Percentiles rank a stretch among this genome's conserved stretches.
Conservation (phyloP, 2,113 vertebrate species). For the Irena cyanogastra region DNA sequence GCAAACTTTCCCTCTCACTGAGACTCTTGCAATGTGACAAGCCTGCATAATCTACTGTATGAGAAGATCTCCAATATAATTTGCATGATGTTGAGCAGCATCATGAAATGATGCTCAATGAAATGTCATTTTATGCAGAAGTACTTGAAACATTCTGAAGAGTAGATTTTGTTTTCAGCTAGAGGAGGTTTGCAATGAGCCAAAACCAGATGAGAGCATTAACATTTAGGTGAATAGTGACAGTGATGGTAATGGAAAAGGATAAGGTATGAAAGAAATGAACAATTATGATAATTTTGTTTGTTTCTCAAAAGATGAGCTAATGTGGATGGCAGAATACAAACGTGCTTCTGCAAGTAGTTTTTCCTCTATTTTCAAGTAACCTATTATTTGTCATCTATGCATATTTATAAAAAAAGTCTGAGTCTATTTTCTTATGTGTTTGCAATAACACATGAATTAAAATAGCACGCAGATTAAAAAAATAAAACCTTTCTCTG, state of each 20-base stretch:
- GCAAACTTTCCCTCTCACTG: background rate
- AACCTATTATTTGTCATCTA: background rate
- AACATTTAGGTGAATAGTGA: background rate
- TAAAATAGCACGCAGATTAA: background rate
- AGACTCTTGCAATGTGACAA: background rate
- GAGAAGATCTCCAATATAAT: background rate
- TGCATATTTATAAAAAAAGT: background rate
- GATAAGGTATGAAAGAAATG: background rate
- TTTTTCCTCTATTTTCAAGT: background rate
- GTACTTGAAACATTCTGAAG: background rate
- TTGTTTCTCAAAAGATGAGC: slow-evolving; percentile 49
- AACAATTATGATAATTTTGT: background rate
- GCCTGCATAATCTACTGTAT: background rate
- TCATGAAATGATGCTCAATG: no score
- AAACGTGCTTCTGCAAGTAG: slow-evolving; percentile 56
- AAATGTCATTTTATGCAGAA: background rate
- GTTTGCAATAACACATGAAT: background rate
- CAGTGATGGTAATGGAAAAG: background rate
- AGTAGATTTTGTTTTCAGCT: background rate
- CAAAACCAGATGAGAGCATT: background rate
- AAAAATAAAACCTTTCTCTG: background rate
- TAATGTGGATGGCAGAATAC: slow-evolving; percentile 34
- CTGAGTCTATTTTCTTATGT: background rate
- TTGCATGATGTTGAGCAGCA: background rate
- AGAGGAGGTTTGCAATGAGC: background rate